Evolutionary conservation across 2,113 vertebrate genomes (phyloP), one percentile per base, ranked within the genome.

Genomic region (Lycaon pictus): DNA sequence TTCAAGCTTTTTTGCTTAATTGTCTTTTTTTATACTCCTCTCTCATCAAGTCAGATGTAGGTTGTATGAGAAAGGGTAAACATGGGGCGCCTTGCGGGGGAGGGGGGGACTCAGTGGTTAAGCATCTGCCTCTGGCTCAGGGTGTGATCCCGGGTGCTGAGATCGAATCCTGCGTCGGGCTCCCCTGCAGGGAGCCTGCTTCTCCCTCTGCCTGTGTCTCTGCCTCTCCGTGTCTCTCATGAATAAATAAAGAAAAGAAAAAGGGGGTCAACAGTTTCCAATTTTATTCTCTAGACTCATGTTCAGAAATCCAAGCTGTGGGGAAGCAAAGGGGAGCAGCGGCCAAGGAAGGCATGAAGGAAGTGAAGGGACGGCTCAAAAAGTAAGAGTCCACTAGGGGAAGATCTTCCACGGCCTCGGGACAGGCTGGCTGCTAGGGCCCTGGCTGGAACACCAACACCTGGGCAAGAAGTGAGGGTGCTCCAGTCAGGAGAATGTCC

Each of bases 291-390:
- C 53, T 80, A 63, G 69, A 35, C 35, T 91, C 1, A 0, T 15
- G 8, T 63, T 43, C 60, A 55, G 74, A 35, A n/a, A 62, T 35
- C 37, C 69, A 22, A 80, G 37, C 17, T n/a, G 89, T 17, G 37
- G 19, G 5, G 10, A 37, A 58, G 25, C 37, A 60, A 27, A 1
- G 4, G 4, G 6, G 2, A 10, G 6, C 8, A 8, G 0, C 0
- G 0, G 2, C 69, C 37, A 48, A 79, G 9, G 17, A 3, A 3
- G 7, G 4, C 0, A 20, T 53, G 22, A 55, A 32, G 23, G 7
- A 77, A 88, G 35, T 6, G 16, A 56, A 62, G 43, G 12, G 11
- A 51, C 5, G 53, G n/a, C 29, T 11, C 3, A 90, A 82, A 17
- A 37, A 88, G 32, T 27, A 37, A 71, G 13, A 97, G 32, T 4